Evolutionary conservation across 2,888 invertebrate species (phyloP).

Genomic region (Dysmachus trigonus): DNA sequence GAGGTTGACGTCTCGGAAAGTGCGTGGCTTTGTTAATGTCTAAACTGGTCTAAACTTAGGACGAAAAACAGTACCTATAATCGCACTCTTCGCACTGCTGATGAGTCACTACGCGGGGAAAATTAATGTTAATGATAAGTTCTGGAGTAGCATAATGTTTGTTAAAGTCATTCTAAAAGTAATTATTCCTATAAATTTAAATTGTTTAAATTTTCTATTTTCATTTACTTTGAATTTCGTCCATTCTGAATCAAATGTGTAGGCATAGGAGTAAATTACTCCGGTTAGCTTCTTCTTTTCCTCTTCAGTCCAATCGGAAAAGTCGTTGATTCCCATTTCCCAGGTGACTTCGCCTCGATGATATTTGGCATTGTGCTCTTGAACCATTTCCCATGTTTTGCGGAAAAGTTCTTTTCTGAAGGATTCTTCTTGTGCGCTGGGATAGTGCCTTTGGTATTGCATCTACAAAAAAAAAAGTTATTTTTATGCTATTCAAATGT

Average conservation of each 20-base stretch:
- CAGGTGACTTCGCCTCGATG: not conserved
- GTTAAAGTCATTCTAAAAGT: constrained; percentile 54
- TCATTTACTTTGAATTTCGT: not conserved
- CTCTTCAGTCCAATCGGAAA: constrained; percentile 2
- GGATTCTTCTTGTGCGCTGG: not conserved
- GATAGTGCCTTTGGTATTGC: not conserved
- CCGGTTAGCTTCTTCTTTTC: not conserved
- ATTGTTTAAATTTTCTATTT: not conserved
- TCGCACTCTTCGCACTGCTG: too few relatives aligned
- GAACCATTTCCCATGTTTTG: not conserved
- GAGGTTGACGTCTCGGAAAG: too few relatives aligned
- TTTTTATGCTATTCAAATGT: not conserved
- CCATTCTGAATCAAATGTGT: not conserved
- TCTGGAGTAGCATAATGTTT: constrained; percentile 57
- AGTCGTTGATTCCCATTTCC: constrained; percentile 18
- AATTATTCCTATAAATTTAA: not conserved
- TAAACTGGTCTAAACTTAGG: too few relatives aligned
- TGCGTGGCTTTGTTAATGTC: too few relatives aligned
- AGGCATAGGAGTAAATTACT: not conserved
- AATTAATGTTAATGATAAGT: too few relatives aligned
- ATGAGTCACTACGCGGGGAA: too few relatives aligned
- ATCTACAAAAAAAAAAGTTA: not conserved
- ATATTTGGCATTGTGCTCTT: constrained; percentile 20
- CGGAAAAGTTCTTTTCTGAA: not conserved
- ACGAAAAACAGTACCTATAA: too few relatives aligned